Percentiles rank a stretch among this genome's conserved stretches.
These are phyloP conservation scores for Ammodytes dubius DNA, from an alignment of 2,113 vertebrate genomes.

Conservation along the genomic window DNA sequence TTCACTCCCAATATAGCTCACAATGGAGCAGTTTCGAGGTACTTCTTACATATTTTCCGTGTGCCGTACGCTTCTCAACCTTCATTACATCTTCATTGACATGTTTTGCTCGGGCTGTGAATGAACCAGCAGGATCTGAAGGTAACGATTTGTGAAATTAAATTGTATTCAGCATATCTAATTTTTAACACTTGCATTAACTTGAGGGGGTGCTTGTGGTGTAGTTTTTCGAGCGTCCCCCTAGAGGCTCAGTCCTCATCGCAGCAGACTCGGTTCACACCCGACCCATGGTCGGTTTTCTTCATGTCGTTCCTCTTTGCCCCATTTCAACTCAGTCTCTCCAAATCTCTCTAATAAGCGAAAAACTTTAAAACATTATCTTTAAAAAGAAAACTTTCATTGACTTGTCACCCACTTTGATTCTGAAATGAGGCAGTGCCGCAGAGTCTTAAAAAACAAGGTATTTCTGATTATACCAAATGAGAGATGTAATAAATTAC, in stretches of 20 bases:
- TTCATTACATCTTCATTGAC: slow-evolving; percentile 63
- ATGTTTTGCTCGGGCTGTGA: slow-evolving; percentile 56
- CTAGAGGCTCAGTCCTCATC: too few relatives aligned
- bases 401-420: slow-evolving; percentile 36
- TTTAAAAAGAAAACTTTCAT: slow-evolving; percentile 30
- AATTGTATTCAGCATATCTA: slow-evolving; percentile 57
- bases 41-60: slow-evolving; percentile 75
- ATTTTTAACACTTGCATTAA: slow-evolving; percentile 61
- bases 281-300: too few relatives aligned
- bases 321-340: too few relatives aligned
- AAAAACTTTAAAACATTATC: too few relatives aligned
- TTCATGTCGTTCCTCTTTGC: too few relatives aligned
- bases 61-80: slow-evolving; percentile 56
- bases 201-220: not conserved
- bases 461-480: not conserved
- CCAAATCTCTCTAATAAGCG: too few relatives aligned
- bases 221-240: too few relatives aligned
- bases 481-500: not conserved
- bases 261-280: too few relatives aligned
- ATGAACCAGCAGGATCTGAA: slow-evolving; percentile 64
- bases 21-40: slow-evolving; percentile 69
- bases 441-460: slow-evolving; percentile 27
- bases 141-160: slow-evolving; percentile 74
- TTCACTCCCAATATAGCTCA: slow-evolving; percentile 67
- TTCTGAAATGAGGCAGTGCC: slow-evolving; percentile 30